Percentiles rank a stretch among this genome's conserved stretches.
phyloP scores from a whole-genome alignment of 1,140 invertebrate species.

The Drosophila pectinifera region DNA sequence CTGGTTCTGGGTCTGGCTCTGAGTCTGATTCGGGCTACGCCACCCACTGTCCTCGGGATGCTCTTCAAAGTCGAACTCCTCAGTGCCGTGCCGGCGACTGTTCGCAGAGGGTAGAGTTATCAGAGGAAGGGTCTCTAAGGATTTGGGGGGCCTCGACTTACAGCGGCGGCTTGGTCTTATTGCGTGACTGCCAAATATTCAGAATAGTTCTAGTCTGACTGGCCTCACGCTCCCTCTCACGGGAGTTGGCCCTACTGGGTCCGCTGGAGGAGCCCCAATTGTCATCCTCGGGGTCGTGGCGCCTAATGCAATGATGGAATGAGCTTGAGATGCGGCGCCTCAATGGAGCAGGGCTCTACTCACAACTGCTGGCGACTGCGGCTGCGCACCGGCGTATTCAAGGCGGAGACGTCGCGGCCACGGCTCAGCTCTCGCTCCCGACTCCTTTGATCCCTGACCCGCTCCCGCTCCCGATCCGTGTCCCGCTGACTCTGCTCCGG shows the following conservation, averaged over 20 bases:
- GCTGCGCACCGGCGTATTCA: slow-evolving; percentile 69
- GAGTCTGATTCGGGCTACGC: slow-evolving; percentile 35
- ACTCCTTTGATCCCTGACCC: slow-evolving; percentile 63
- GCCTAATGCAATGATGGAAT: slow-evolving; percentile 49
- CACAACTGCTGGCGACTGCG: slow-evolving; percentile 73
- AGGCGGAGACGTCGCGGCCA: slow-evolving; percentile 54
- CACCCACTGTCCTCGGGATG: slow-evolving; percentile 62
- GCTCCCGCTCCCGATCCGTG: slow-evolving; percentile 51
- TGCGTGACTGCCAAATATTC: slow-evolving; percentile 68
- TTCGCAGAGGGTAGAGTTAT: not conserved
- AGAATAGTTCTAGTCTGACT: slow-evolving; percentile 71
- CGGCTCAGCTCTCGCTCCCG: slow-evolving; percentile 70
- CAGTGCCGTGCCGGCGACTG: slow-evolving; percentile 70
- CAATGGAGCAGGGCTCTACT: slow-evolving; percentile 32
- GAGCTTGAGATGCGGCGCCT: slow-evolving; percentile 24
- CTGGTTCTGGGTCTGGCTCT: slow-evolving; percentile 1
- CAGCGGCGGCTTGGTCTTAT: slow-evolving; percentile 66
- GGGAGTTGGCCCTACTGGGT: slow-evolving; percentile 74
- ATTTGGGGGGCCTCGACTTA: slow-evolving; percentile 57
- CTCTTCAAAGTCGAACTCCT: slow-evolving; percentile 72
- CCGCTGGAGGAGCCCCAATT: slow-evolving; percentile 81
- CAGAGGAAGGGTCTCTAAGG: not conserved
- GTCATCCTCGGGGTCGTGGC: slow-evolving; percentile 71
- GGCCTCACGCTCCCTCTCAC: slow-evolving; percentile 66
- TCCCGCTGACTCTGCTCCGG: slow-evolving; percentile 57